These are phyloP conservation scores for Phoebastria nigripes DNA, from an alignment of 2,797 vertebrate genomes.

Conservation along the genomic window DNA sequence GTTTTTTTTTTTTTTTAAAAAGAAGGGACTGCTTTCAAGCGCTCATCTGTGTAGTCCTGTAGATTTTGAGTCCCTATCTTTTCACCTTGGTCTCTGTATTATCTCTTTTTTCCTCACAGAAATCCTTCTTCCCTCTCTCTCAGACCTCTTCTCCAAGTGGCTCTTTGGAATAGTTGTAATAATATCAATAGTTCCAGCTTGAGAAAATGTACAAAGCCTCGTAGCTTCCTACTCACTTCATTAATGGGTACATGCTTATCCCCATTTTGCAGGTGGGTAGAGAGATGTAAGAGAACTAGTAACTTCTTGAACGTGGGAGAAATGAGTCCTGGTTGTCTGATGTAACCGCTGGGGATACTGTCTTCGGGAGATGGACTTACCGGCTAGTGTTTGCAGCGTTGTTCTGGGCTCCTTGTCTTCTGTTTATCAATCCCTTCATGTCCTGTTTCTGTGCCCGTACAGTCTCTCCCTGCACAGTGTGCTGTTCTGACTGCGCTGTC, in stretches of 20 bases:
- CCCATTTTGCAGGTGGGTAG: neutral
- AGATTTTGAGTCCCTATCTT: neutral
- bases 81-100: neutral
- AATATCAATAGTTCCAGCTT: neutral
- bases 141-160: neutral
- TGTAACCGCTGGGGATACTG: neutral
- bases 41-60: neutral
- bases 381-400: neutral
- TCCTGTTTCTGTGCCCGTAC: neutral
- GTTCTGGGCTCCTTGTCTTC: neutral
- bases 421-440: neutral
- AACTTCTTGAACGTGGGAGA: neutral
- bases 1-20: neutral
- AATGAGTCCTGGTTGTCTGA: neutral
- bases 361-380: neutral
- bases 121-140: neutral
- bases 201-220: neutral
- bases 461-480: neutral
- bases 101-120: neutral
- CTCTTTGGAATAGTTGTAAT: constrained; percentile 5
- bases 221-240: neutral
- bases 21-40: neutral
- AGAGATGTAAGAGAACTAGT: neutral
- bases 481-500: neutral
- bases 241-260: neutral